Conservation (phyloP, 2,888 invertebrate species). For the Lasioglossum vierecki region DNA sequence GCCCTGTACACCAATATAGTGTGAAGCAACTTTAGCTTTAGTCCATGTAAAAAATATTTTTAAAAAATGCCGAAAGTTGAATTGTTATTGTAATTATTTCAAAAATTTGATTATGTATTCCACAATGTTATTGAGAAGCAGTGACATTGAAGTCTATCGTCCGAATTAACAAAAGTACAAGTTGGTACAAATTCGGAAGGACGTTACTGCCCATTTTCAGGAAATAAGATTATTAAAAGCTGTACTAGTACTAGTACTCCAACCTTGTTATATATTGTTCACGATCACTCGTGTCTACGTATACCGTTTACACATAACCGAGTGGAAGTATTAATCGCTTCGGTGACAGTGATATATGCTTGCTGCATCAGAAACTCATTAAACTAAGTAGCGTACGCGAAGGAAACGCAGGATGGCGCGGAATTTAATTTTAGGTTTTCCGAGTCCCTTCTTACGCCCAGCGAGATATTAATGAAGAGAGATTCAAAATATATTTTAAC, state of each 20-base stretch:
- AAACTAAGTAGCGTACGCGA: conserved; percentile 40
- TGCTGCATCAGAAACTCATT: conserved; percentile 73
- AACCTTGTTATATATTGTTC: conserved; percentile 7
- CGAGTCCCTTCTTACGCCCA: conserved; percentile 4
- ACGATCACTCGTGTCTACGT: conserved; percentile 26
- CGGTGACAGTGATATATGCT: conserved; percentile 69
- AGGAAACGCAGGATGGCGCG: conserved; percentile 51
- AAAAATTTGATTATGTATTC: background rate
- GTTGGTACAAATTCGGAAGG: background rate
- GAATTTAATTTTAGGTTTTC: conserved; percentile 67
- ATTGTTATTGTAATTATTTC: too few relatives aligned
- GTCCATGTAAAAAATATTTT: too few relatives aligned
- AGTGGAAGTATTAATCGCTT: conserved; percentile 60
- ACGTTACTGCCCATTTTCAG: background rate
- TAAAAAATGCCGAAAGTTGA: too few relatives aligned
- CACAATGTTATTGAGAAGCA: background rate
- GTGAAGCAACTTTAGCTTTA: too few relatives aligned
- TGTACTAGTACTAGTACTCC: background rate
- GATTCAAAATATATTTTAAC: background rate
- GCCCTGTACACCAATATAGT: too few relatives aligned
- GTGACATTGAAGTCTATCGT: background rate
- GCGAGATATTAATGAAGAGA: conserved; percentile 24
- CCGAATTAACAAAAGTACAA: background rate
- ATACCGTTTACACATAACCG: conserved; percentile 10
- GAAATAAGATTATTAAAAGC: background rate